A percentile compares a stretch with the other conserved stretches of the same genome.
These are phyloP conservation scores for Gallinago paraguaiae DNA, from an alignment of 2,113 vertebrate species.

Conservation along the genomic window DNA sequence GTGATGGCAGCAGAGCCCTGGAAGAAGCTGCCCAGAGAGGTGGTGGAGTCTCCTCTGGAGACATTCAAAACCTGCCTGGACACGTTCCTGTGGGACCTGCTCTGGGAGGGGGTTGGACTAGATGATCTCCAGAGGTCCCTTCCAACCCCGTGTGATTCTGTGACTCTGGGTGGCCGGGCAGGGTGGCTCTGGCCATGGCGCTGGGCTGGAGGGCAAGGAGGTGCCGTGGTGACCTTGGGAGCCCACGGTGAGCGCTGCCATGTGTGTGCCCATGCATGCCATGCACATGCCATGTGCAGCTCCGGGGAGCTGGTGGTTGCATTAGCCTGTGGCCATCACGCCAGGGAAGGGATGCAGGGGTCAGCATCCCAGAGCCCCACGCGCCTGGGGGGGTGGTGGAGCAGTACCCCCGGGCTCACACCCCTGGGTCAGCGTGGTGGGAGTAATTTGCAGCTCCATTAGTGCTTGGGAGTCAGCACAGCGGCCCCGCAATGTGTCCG, in stretches of 20 bases:
- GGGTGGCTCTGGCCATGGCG: rapidly evolving
- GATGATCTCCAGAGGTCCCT: too few species aligned
- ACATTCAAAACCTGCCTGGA: too few species aligned
- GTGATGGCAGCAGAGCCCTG: too few species aligned
- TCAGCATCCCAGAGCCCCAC: rapidly evolving
- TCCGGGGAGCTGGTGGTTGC: neutral
- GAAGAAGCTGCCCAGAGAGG: too few species aligned
- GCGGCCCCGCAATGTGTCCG: constrained; percentile 5
- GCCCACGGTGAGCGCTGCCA: rapidly evolving
- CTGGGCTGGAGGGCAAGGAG: neutral
- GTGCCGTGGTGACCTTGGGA: rapidly evolving
- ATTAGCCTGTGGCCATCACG: rapidly evolving
- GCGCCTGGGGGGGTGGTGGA: rapidly evolving
- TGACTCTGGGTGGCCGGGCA: neutral
- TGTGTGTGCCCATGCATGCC: rapidly evolving
- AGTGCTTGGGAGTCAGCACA: neutral
- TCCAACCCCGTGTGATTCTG: too few species aligned
- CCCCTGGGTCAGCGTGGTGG: neutral
- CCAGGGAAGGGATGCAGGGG: neutral
- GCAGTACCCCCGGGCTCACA: neutral
- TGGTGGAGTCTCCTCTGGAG: too few species aligned
- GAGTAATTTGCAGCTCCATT: constrained; percentile 60
- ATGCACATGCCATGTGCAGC: too few species aligned
- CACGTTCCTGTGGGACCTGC: too few species aligned
- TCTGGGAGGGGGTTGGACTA: too few species aligned